Percentiles rank a stretch among this genome's conserved stretches.
phyloP scores from a whole-genome alignment of 2,113 vertebrate species.

The Narcine bancroftii region DNA sequence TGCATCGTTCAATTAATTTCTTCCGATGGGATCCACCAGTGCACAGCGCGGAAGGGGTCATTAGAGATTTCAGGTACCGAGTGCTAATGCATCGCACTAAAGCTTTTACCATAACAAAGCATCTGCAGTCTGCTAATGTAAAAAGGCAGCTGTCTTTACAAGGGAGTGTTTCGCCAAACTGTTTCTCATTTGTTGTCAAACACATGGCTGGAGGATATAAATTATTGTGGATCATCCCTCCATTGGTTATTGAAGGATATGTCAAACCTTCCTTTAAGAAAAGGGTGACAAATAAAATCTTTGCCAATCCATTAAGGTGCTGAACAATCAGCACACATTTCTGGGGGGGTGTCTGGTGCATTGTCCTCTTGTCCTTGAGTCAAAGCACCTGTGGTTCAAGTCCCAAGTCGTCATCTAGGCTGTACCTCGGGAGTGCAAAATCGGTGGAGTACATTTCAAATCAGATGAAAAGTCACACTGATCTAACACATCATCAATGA shows the following conservation, averaged over 20 bases:
- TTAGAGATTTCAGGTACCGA: not conserved
- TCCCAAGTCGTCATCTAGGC: not conserved
- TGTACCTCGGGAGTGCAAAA: not conserved
- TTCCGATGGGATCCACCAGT: slow-evolving; percentile 16
- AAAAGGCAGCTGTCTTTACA: slow-evolving; percentile 5
- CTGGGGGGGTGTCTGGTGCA: not conserved
- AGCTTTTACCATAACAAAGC: not conserved
- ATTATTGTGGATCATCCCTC: not conserved
- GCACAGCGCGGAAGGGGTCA: not conserved
- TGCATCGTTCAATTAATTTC: slow-evolving; percentile 25
- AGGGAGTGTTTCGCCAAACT: not conserved
- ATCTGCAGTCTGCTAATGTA: slow-evolving; percentile 9
- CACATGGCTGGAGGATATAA: not conserved
- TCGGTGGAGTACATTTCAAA: not conserved
- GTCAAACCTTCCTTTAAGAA: not conserved
- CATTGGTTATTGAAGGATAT: not conserved
- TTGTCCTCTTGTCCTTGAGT: not conserved
- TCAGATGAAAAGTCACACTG: not conserved
- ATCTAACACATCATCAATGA: not conserved
- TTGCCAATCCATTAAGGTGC: not conserved
- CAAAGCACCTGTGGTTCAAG: not conserved
- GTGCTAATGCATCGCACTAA: slow-evolving; percentile 5
- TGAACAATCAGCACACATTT: not conserved
- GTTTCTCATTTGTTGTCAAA: slow-evolving; percentile 8
- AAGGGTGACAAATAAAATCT: not conserved